Conservation (phyloP, 1,140 invertebrate genomes). For the Drosophila auraria region DNA sequence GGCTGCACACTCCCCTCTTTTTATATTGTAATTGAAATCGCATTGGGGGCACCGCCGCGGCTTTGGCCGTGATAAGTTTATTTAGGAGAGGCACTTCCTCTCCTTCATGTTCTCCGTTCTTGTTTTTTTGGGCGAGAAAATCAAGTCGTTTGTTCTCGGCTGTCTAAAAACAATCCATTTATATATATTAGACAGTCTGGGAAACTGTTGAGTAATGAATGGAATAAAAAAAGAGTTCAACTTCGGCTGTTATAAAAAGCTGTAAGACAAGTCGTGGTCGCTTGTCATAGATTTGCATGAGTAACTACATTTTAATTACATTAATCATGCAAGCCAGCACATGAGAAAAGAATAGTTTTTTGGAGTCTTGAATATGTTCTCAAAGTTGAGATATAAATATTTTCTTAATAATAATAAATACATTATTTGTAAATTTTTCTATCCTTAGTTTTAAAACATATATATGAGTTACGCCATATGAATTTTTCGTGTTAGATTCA, state of each 20-base stretch:
- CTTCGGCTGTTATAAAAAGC: slow-evolving; percentile 27
- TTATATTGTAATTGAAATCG: slow-evolving; percentile 51
- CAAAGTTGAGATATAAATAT: neutral
- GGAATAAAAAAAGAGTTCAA: slow-evolving; percentile 21
- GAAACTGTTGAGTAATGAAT: slow-evolving; percentile 37
- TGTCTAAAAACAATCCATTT: slow-evolving; percentile 19
- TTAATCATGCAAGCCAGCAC: slow-evolving; percentile 1
- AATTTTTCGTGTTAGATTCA: no score
- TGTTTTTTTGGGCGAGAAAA: neutral
- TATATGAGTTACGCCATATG: no score
- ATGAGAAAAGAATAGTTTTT: neutral
- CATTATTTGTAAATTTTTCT: no score
- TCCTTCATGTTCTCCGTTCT: neutral
- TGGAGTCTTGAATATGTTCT: slow-evolving; percentile 5
- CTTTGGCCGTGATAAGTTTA: slow-evolving; percentile 39
- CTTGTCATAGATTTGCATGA: slow-evolving; percentile 15
- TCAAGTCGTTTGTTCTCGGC: slow-evolving; percentile 14
- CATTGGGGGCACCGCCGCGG: slow-evolving; percentile 9
- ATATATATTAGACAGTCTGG: slow-evolving; percentile 35
- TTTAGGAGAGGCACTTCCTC: slow-evolving; percentile 45
- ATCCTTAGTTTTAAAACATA: no score
- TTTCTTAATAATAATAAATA: no score
- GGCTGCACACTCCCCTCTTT: slow-evolving; percentile 25
- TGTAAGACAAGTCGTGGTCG: slow-evolving; percentile 4
- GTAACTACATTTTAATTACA: slow-evolving; percentile 37